Base-by-base conservation (phyloP, 92 coral and sea anemone genomes). In the Umimayanthus chanpuru region DNA sequence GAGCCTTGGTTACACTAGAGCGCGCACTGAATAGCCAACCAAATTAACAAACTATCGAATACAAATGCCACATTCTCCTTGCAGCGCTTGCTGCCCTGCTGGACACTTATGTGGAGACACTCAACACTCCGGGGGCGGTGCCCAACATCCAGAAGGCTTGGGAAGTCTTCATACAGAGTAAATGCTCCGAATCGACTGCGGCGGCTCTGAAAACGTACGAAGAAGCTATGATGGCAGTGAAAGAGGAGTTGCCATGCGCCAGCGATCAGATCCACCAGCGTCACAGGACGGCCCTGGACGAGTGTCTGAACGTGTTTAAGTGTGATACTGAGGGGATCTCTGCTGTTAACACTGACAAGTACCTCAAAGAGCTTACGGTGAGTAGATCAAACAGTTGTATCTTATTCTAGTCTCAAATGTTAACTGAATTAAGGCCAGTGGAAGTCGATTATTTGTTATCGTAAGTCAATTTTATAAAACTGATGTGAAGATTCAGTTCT, bases 91-190 rank as follows among this genome's bases (percentile, higher is more conserved):
- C 94, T 38, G 89, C 91, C 15, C 68, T 95, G 91, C 89, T 90
- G 38, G 86, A 90, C 28, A 87, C 88, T 6, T 94, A 89, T 41
- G 94, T 93, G 38, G 88, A 88, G 14, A 93, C 98, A 1, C 92
- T 93, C 80, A 94, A 94, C 81, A 89, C 91, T 47, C 95, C 98
- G 1, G 94, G 93, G 28, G 89, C 92, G 70, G 90, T 94, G 68
- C 98, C 98, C 2, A 92, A 92, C 58, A 71, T 95, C 50, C 92
- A 95, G 79, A 78, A 88, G 47, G 93, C 96, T 15, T 95, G 98
- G 98, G 93, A 92, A 32, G 90, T 93, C 9, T 93, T 93, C 79
- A 89, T 93, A 1, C 70, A 53, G 28, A 64, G 55, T 41, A 90
- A 92, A 71, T 92, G 94, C 77, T 82, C 85, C 9, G 89, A 90